These are phyloP conservation scores for Spodoptera littoralis DNA, from an alignment of 2,888 invertebrate species.

Conservation along the genomic window DNA sequence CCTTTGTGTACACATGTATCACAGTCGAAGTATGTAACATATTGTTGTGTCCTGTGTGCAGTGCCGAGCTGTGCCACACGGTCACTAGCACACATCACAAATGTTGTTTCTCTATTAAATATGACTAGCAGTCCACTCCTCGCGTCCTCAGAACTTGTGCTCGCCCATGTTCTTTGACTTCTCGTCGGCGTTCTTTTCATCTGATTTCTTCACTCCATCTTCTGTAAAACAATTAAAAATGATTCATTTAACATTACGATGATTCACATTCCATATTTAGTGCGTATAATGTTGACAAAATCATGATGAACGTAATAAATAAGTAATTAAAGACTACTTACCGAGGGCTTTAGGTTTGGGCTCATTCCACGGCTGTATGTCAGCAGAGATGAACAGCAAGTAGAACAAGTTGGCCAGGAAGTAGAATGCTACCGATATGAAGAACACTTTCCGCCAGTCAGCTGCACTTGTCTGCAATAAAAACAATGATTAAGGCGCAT, in stretches of 20 bases:
- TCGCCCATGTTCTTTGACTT: conserved; percentile 40
- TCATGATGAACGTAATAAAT: too few relatives aligned
- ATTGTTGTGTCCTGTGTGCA: too few relatives aligned
- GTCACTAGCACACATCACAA: conserved; percentile 8
- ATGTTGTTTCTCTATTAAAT: conserved; percentile 7
- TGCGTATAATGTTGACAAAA: too few relatives aligned
- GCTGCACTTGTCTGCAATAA: conserved; percentile 82
- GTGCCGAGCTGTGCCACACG: too few relatives aligned
- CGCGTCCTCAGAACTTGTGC: conserved; percentile 41
- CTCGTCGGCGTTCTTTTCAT: conserved; percentile 43
- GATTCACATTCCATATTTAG: too few relatives aligned
- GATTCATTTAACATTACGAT: too few relatives aligned
- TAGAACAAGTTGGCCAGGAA: conserved; percentile 89
- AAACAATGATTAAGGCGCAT: background rate
- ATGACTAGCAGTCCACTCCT: conserved; percentile 49
- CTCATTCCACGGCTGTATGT: conserved; percentile 91
- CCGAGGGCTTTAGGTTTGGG: conserved; percentile 68
- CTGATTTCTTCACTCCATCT: conserved; percentile 42
- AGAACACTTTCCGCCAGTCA: conserved; percentile 90
- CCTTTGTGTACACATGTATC: too few relatives aligned
- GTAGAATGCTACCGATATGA: conserved; percentile 89
- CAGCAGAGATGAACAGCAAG: conserved; percentile 89
- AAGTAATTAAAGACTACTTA: conserved; percentile 43
- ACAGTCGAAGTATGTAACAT: too few relatives aligned
- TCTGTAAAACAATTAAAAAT: conserved; percentile 24